Base-by-base conservation (phyloP, 2,797 vertebrate genomes). In the Malurus splendens region DNA sequence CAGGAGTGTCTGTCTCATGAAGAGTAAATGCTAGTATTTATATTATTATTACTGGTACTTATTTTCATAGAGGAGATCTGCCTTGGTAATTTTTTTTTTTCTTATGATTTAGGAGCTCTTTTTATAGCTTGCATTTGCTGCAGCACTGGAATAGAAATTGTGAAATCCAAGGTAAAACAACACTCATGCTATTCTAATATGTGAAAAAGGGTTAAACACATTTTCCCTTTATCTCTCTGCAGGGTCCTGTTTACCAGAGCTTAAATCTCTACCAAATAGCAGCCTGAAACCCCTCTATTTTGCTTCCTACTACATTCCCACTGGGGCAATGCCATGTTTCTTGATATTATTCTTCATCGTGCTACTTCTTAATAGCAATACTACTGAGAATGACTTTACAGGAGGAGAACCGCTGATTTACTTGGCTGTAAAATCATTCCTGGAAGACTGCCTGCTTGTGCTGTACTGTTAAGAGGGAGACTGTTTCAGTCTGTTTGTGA, bases 231-330 rank as follows among this genome's bases (percentile, higher is more conserved):
- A 94, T 94, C 20, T 94, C 41, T 89, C 95, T 45, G 4, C 51
- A 82, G 95, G 80, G 90, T 25, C 67, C 76, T 89, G 48, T 96
- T 96, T 96, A 86, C 79, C 94, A 78, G 62, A 81, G 83, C 77
- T 96, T 95, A 96, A 96, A 95, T 95, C 50, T 94, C 60, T 70
- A 92, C 61, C 38, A 90, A 93, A 93, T 42, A 70, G 76, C 72
- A 77, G 57, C 60, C 25, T 76, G 71, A 96, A 95, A 93, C 52
- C 76, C 88, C 64, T 94, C 62, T 83, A 45, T 92, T 96, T 94
- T 93, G 56, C 89, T 92, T 93, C 82, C 80, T 91, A 22, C 90
- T 88, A 57, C 5, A 71, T 92, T 96, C 93, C 89, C 90, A 56
- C 0, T 48, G 82, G 93, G 68, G 18, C 77, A 94, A 65, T 94